phyloP scores from a whole-genome alignment of 2,888 invertebrate genomes.

The Protophormia terraenovae region DNA sequence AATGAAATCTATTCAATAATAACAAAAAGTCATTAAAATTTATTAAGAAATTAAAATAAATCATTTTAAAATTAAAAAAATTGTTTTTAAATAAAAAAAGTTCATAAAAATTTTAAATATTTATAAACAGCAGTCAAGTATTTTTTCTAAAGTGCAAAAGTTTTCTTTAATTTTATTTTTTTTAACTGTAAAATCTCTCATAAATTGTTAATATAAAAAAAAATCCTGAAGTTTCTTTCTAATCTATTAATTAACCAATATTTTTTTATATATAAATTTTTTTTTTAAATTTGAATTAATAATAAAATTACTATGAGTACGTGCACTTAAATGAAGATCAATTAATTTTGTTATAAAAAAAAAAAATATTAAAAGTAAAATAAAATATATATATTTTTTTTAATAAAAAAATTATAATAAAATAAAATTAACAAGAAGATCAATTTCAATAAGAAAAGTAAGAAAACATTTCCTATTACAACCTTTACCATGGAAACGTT shows the following conservation, averaged over 20 bases:
- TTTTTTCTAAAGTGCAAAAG: too few species aligned
- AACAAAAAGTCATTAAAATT: too few species aligned
- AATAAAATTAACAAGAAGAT: neutral
- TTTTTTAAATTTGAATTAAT: neutral
- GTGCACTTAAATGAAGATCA: constrained; percentile 7
- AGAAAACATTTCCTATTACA: neutral
- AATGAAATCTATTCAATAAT: too few species aligned
- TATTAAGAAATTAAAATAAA: too few species aligned
- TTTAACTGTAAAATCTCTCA: too few species aligned
- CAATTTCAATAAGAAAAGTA: constrained; percentile 12
- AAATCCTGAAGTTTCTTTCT: neutral
- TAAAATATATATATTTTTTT: neutral
- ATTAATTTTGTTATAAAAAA: neutral
- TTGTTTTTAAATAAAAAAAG: too few species aligned
- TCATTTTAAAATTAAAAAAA: too few species aligned
- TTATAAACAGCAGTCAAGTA: too few species aligned
- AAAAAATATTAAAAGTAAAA: neutral
- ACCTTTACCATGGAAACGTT: constrained; percentile 15
- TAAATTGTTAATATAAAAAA: too few species aligned
- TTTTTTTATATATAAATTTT: neutral
- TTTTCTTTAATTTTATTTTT: too few species aligned
- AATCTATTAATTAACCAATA: neutral
- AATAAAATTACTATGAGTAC: neutral
- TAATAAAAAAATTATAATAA: neutral
- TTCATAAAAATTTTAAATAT: too few species aligned